Base-by-base conservation (phyloP, 2,797 vertebrate species). In the Chelonia mydas region DNA sequence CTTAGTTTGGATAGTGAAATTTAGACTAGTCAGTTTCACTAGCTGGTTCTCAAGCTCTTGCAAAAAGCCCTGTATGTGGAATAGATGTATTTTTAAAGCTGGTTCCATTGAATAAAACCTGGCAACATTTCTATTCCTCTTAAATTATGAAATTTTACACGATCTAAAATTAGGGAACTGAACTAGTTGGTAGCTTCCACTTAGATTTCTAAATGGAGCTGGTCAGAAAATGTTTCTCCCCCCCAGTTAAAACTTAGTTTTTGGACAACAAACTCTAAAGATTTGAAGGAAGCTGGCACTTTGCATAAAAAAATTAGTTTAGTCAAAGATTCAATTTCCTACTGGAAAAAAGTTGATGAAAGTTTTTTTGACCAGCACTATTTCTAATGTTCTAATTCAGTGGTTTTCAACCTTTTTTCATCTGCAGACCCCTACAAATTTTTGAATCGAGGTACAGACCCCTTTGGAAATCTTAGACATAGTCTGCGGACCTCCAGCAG, bases 321-420 rank as follows among this genome's bases (percentile, higher is more conserved):
- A 59, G 10, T 21, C 49, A 53, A 76, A 86, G 68, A 7, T 2
- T 33, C 86, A 51, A 41, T 0, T 0, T 0, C n/a, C 89, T 3
- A 3, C 68, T 51, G 87, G 83, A 1, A 85, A 45, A 59, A 31
- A 31, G 57, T 13, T 59, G 57, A 59, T 59, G 41, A 10, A 59
- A 6, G 6, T 59, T 59, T 59, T 76, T 53, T 77, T 51, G 80
- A 57, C 23, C 90, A 94, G 88, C 45, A 21, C 37, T n/a, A 81
- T 50, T 16, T 11, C 15, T 0, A 41, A 82, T 16, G 59, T 8
- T 65, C 59, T n/a, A 65, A 33, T 65, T 65, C 59, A 65, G 31
- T n/a, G 31, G 59, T 65, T 65, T 65, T 65, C 59, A n/a, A 65
- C 7, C 59, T 65, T 65, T 65, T 65, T 65, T 65, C 16, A 8